Percentiles rank a stretch among this genome's conserved stretches.
Evolutionary conservation across 1,140 invertebrate genomes (phyloP).

Genomic region (Halyomorpha halys): DNA sequence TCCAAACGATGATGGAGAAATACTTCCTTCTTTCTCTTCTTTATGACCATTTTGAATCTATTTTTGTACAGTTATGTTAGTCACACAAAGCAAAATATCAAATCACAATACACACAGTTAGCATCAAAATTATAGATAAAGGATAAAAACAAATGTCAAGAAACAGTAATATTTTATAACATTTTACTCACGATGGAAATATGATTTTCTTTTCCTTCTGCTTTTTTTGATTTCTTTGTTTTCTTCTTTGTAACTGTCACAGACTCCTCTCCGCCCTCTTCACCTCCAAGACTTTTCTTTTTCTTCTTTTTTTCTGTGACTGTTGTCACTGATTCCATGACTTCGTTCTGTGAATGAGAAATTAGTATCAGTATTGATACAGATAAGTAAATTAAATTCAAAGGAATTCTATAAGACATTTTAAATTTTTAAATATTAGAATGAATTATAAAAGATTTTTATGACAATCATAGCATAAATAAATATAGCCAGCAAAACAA

Average conservation of each 20-base stretch:
- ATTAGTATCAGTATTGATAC: neutral
- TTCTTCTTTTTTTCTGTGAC: constrained; percentile 29
- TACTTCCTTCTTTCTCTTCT: neutral
- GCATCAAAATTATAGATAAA: neutral
- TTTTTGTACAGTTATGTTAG: constrained; percentile 4
- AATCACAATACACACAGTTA: neutral
- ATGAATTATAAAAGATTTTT: too few relatives aligned
- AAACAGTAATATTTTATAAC: neutral
- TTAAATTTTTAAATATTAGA: too few relatives aligned
- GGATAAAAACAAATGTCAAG: neutral
- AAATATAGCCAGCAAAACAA: too few relatives aligned
- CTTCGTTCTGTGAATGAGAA: constrained; percentile 24
- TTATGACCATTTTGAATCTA: constrained; percentile 29
- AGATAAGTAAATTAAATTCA: neutral
- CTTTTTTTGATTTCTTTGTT: constrained; percentile 33
- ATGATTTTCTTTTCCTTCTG: constrained; percentile 33
- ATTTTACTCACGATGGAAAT: constrained; percentile 33
- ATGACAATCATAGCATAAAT: too few relatives aligned
- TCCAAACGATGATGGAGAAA: constrained; percentile 7
- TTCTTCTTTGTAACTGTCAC: constrained; percentile 30
- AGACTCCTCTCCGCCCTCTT: constrained; percentile 22
- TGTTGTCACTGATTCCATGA: constrained; percentile 26
- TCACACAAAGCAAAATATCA: constrained; percentile 12
- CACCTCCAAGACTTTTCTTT: constrained; percentile 28
- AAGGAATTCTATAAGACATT: neutral